Conservation (phyloP, 1,140 invertebrate species). For the Drosophila yakuba region DNA sequence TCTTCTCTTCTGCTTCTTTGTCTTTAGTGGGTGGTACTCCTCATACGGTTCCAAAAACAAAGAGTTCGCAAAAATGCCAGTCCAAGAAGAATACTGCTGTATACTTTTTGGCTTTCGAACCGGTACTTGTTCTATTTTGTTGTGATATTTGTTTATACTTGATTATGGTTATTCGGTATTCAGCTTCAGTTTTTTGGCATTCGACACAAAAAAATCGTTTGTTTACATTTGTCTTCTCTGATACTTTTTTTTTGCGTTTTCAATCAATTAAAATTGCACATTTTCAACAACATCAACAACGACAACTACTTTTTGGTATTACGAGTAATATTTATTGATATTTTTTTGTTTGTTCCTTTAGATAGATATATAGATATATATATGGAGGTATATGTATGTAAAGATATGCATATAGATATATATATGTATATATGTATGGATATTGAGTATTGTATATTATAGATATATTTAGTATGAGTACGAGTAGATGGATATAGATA, state of each 20-base stretch:
- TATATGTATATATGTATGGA: constrained; percentile 57
- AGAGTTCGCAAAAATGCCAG: constrained; percentile 61
- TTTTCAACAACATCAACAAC: constrained; percentile 83
- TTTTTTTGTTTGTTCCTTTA: constrained; percentile 54
- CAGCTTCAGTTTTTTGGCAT: constrained; percentile 60
- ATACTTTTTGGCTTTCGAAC: constrained; percentile 51
- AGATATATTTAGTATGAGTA: constrained; percentile 53
- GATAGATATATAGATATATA: constrained; percentile 31
- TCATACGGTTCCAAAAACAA: constrained; percentile 56
- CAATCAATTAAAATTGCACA: constrained; percentile 80
- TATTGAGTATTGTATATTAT: constrained; percentile 51
- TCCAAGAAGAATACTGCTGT: constrained; percentile 55
- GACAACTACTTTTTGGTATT: constrained; percentile 82
- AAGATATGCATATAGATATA: constrained; percentile 49
- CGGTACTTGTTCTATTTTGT: constrained; percentile 31
- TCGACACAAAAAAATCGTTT: constrained; percentile 61
- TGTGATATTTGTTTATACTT: constrained; percentile 47
- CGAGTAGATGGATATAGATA: constrained; percentile 41
- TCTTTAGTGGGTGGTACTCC: constrained; percentile 21
- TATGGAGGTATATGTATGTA: constrained; percentile 40
- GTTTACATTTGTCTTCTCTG: constrained; percentile 30
- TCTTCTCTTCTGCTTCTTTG: constrained; percentile 45
- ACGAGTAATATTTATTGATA: constrained; percentile 75
- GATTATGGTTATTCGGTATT: constrained; percentile 39
- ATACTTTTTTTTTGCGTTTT: constrained; percentile 61